Evolutionary conservation across 1,140 invertebrate genomes (phyloP), one percentile per base, ranked within the genome.

Genomic region (Drosophila prosaltans): DNA sequence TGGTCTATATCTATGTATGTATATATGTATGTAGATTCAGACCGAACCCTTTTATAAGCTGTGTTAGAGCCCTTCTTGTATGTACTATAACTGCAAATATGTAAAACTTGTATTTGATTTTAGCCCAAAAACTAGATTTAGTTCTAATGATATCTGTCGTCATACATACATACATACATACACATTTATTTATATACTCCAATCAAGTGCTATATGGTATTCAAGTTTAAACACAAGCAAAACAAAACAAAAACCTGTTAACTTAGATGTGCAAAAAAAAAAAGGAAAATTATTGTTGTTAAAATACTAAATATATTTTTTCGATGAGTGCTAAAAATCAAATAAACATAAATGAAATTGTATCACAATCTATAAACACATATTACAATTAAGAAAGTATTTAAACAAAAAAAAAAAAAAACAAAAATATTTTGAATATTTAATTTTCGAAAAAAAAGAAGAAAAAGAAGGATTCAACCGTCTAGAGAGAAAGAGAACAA

Each of bases 151-250:
- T 21, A 24, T 48, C 45, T 51, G 21, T 51, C 45, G 21, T 24
- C 45, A 21, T 24, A 48, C 45, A 48, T 48, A 48, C 43, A 48
- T 59, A 60, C 36, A 45, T 58, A 64, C 28, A 69, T 69, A 65
- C 59, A 59, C 54, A 26, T 66, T 54, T 66, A 62, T 16, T 55
- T 57, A 74, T 76, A 74, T 84, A 84, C 65, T 85, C 77, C 67
- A 80, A 73, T 16, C 57, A 83, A 77, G 81, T 84, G 68, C 81
- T 78, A 74, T 74, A 74, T 61, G 74, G 70, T 78, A 78, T 72
- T 70, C 63, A 67, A 84, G 54, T 78, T 69, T 45, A 76, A 76
- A 65, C n/a, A 59, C 9, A 58, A 8, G 10, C 8, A 60, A 40
- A 16, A 36, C 7, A 26, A 36, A 5, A 10, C 54, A 48, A 76